Evolutionary conservation across 2,888 invertebrate species (phyloP), one percentile per base, ranked within the genome.

Genomic region (Callyntrura sp.): DNA sequence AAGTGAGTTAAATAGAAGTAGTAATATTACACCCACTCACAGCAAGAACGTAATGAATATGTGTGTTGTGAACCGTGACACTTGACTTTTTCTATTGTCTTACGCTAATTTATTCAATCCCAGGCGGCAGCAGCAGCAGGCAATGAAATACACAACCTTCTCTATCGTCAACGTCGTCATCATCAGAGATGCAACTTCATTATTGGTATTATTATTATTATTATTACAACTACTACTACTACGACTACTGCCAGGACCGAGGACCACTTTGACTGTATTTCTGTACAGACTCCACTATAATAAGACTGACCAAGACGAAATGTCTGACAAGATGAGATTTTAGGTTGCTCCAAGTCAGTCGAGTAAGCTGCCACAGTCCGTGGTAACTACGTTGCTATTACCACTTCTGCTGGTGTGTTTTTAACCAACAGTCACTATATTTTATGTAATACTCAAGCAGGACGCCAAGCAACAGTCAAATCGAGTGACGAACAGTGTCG

Each of bases 61-160:
- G 76, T 85, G 73, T 68, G 76, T 73, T 89, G 85, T 90, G 90
- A 86, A 83, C 90, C 86, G 76, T 90, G 90, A 90, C 90, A 90
- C 82, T 90, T 89, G 84, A 55, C 85, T 84, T 83, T 23, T 70
- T 78, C 90, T 86, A 90, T 90, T 90, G 90, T 90, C 82, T 90
- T 86, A 90, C 70, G 83, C 83, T 86, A 90, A 90, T 90, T 90
- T 90, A 90, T 90, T 90, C 90, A 86, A 78, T 86, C 83, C 57
- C 81, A 85, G 60, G 55, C 82, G 48, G 55, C 25, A 55, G 65
- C 14, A 55, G 65, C 14, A 28, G 25, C 11, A 76, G 76, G 14
- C 23, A 45, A 20, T 48, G 9, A 79, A 43, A 25, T 51, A 25
- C 48, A 70, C 17, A 43, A 8, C 68, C 35, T 43, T 76, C 51